Conservation (phyloP, 2,888 invertebrate genomes). For the Girardia tigrina region DNA sequence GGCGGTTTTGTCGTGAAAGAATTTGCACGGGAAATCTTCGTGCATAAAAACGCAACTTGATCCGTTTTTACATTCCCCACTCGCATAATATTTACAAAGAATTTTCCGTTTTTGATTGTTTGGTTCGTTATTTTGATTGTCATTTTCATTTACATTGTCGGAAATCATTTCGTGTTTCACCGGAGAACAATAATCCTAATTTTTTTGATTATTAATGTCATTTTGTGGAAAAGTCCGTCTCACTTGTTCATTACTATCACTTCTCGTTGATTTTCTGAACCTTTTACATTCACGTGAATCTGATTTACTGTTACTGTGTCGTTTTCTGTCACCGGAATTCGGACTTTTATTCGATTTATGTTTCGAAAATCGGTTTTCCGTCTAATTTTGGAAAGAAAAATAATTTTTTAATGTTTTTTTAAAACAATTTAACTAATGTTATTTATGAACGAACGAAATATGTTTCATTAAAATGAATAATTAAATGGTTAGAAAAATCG, state of each 20-base stretch:
- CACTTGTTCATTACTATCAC: not conserved
- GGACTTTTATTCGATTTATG: not conserved
- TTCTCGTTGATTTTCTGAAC: constrained; percentile 7
- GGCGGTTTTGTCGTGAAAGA: not conserved
- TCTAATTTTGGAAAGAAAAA: too few relatives aligned
- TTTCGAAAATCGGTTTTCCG: not conserved
- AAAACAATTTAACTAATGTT: too few relatives aligned
- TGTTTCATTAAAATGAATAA: too few relatives aligned
- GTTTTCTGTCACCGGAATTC: not conserved
- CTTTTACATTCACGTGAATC: not conserved
- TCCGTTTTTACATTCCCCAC: not conserved
- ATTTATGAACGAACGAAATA: too few relatives aligned
- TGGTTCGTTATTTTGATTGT: not conserved
- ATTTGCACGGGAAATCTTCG: constrained; percentile 24
- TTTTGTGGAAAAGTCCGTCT: not conserved
- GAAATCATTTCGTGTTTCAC: not conserved
- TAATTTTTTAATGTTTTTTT: too few relatives aligned
- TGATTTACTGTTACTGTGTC: not conserved
- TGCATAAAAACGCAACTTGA: constrained; percentile 21
- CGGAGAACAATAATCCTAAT: not conserved
- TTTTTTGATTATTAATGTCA: not conserved
- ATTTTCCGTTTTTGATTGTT: not conserved
- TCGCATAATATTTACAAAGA: constrained; percentile 24
- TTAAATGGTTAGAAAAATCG: too few relatives aligned
- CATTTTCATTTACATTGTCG: too few relatives aligned